phyloP scores from a whole-genome alignment of 2,797 vertebrate genomes.

The Sylvia borin region DNA sequence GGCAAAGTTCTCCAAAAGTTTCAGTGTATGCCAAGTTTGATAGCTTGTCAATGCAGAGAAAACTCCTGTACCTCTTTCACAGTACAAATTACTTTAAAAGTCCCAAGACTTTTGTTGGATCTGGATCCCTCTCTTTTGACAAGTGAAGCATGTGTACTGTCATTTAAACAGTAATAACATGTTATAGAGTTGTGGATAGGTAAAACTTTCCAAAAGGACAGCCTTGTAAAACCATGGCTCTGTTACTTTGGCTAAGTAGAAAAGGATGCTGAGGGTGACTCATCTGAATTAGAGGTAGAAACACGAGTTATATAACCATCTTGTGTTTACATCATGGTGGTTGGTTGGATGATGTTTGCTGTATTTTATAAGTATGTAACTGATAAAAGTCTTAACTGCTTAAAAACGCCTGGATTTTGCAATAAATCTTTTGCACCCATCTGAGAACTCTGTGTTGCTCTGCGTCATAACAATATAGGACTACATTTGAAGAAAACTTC shows the following conservation, averaged over 20 bases:
- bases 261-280: background rate
- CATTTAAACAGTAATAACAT: background rate
- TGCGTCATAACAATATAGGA: background rate
- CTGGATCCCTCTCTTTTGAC: background rate
- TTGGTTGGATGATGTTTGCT: no score
- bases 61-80: background rate
- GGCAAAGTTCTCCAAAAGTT: background rate
- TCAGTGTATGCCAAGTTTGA: background rate
- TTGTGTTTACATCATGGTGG: background rate
- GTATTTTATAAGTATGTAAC: background rate
- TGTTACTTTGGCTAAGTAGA: background rate
- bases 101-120: background rate
- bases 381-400: background rate
- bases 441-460: rapidly evolving
- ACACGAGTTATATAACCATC: background rate
- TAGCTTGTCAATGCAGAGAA: background rate
- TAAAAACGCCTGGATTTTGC: background rate
- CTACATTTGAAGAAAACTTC: background rate
- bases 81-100: background rate
- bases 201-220: background rate
- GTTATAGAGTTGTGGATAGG: background rate
- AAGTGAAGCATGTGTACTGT: background rate
- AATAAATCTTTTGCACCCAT: background rate
- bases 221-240: background rate
- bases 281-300: background rate